Evolutionary conservation across 2,797 vertebrate genomes (phyloP).

Genomic region (Gadopsis bispinosus): DNA sequence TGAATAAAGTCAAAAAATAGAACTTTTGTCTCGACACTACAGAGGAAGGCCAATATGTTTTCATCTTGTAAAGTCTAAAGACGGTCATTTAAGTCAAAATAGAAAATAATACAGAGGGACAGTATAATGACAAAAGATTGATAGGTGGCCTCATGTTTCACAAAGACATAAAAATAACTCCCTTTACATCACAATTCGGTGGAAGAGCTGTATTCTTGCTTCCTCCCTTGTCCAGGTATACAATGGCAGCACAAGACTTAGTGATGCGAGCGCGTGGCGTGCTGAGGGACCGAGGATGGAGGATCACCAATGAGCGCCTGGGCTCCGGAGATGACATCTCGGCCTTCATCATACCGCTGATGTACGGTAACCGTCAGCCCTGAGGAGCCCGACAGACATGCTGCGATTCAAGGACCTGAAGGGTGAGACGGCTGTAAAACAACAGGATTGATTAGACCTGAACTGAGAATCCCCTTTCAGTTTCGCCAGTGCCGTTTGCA

Average conservation of each 20-base stretch:
- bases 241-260: slow-evolving; percentile 96
- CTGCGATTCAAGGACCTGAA: neutral
- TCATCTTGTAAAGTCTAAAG: neutral
- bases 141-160: neutral
- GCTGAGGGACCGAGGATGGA: slow-evolving; percentile 95
- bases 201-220: neutral
- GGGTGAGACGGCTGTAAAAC: slow-evolving; percentile 1
- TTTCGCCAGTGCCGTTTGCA: slow-evolving; percentile 42
- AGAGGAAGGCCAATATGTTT: neutral
- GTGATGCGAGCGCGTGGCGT: slow-evolving; percentile 96
- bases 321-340: slow-evolving; percentile 98
- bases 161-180: neutral
- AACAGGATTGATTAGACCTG: slow-evolving; percentile 20
- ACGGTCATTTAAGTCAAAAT: neutral
- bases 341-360: slow-evolving; percentile 95
- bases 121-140: neutral
- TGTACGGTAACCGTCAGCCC: slow-evolving; percentile 92
- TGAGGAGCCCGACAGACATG: slow-evolving; percentile 52
- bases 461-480: slow-evolving; percentile 21
- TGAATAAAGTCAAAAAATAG: neutral
- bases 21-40: neutral
- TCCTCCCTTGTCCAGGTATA: slow-evolving; percentile 86
- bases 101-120: neutral
- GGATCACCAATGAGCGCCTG: slow-evolving; percentile 94
- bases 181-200: neutral